Evolutionary conservation across 1,140 invertebrate species (phyloP), one percentile per base, ranked within the genome.

Genomic region (Drosophila leontia): DNA sequence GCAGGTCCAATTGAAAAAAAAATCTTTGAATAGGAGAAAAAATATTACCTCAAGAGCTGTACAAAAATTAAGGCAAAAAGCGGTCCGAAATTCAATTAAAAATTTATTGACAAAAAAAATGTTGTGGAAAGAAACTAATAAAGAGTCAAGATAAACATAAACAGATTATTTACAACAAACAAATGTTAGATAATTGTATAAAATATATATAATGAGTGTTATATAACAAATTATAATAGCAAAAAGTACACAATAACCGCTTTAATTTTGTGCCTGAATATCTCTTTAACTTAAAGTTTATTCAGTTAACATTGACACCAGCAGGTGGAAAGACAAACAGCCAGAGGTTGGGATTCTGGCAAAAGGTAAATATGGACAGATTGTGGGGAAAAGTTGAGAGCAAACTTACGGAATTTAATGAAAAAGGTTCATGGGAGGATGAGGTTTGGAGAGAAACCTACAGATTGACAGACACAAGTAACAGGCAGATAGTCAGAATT

Each of bases 1-100:
- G 63, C 78, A 71, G 37, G 64, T 29, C 65, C 45, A 71, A 61
- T 50, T 58, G 59, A 80, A 56, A 42, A 7, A 7, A 55, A 7
- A 55, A 19, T 67, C 53, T 45, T 39, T 68, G 29, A 41, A 44
- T 64, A 39, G 13, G 1, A 3, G 7, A 39, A 64, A 59, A 65
- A 64, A 59, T 29, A 59, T 7, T 19, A 32, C 34, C 37, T 64
- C 60, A 69, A 69, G 65, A 44, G 37, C 23, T 47, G 51, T 53
- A 19, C 17, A 42, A 60, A 41, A 68, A 23, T 58, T 65, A 32
- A 19, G 26, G 13, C 15, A 44, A 74, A 55, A 55, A 26, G 32
- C 29, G 17, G 48, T 0, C 55, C 61, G 32, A 70, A 62, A 71
- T 53, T 45, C 37, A 75, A 75, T 64, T 39, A 34, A 75, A 68